Base-by-base conservation (phyloP, 2,113 vertebrate genomes). In the Paraplagusia blochii region DNA sequence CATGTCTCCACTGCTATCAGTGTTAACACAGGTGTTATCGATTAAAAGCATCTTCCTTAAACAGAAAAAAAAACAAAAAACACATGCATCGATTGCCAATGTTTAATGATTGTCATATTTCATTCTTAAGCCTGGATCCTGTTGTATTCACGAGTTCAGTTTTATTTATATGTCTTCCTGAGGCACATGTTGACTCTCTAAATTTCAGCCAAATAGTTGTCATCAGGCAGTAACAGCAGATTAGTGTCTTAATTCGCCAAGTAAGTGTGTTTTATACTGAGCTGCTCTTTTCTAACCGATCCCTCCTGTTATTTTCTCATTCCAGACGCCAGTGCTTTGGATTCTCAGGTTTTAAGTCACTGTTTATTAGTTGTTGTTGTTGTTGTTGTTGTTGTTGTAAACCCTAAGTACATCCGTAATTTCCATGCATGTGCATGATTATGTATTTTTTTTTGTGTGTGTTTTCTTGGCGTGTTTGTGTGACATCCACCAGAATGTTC, bases 261-360 rank as follows among this genome's bases (percentile, higher is more conserved):
- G 15, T 40, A 12, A 55, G 51, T 73, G 39, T 75, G 39, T 11
- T 58, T 77, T 58, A 15, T 39, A 55, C 44, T 69, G 34, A 44
- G 40, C 16, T 60, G 29, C 38, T 44, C 74, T 63, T 83, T 58
- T 88, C 91, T 95, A 92, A 94, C 78, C 7, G 87, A 82, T 84
- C 73, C 72, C 72, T 88, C 74, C 88, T 94, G 82, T 94, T 89
- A 82, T 82, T 91, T 92, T 93, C 93, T 92, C 90, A 72, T 92
- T 95, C 88, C 95, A 98, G 97, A 97, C 83, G 93, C 87, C 94
- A 85, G 70, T 92, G 93, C 92, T 93, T 88, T 95, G 95, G 95
- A 98, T 84, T 88, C 95, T 92, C 95, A 99, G 97, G 97, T 99
- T 94, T 92, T 80, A 77, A 90, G 82, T 92, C 90, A 68, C 55